Conservation (phyloP, 2,888 invertebrate species). For the Zhuqinia jingwanae region DNA sequence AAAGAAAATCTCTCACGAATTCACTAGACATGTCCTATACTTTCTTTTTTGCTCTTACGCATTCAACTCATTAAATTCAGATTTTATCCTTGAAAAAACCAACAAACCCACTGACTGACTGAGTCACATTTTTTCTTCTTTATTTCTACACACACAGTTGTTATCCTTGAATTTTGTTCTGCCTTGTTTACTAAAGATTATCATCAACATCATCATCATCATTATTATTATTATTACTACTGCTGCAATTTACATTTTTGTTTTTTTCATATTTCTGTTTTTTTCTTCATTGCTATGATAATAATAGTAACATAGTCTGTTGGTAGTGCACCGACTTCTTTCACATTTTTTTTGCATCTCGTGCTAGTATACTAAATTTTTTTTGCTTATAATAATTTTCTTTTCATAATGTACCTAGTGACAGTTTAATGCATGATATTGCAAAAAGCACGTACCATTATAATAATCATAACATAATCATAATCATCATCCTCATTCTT, state of each 20-base stretch:
- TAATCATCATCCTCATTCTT: not conserved
- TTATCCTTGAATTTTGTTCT: not conserved
- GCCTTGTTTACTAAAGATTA: not conserved
- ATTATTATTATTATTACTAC: too few relatives aligned
- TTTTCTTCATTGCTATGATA: not conserved
- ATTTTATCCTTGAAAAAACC: slow-evolving; percentile 1
- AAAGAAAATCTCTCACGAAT: too few relatives aligned
- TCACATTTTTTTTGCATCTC: too few relatives aligned
- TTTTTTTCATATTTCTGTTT: not conserved
- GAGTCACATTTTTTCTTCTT: not conserved
- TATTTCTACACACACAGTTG: too few relatives aligned
- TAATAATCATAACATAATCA: too few relatives aligned
- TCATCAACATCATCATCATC: not conserved
- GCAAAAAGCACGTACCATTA: slow-evolving; percentile 8
- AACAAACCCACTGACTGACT: too few relatives aligned
- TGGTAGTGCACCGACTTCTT: too few relatives aligned
- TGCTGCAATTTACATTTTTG: not conserved
- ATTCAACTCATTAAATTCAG: slow-evolving; percentile 9
- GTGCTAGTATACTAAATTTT: too few relatives aligned
- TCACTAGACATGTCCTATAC: not conserved
- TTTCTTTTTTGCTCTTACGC: not conserved
- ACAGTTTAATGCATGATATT: too few relatives aligned
- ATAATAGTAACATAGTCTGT: not conserved
- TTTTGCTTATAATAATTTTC: too few relatives aligned
- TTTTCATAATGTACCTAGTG: too few relatives aligned